These are phyloP conservation scores for Dione vanillae DNA, from an alignment of 2,888 invertebrate species.

Conservation along the genomic window DNA sequence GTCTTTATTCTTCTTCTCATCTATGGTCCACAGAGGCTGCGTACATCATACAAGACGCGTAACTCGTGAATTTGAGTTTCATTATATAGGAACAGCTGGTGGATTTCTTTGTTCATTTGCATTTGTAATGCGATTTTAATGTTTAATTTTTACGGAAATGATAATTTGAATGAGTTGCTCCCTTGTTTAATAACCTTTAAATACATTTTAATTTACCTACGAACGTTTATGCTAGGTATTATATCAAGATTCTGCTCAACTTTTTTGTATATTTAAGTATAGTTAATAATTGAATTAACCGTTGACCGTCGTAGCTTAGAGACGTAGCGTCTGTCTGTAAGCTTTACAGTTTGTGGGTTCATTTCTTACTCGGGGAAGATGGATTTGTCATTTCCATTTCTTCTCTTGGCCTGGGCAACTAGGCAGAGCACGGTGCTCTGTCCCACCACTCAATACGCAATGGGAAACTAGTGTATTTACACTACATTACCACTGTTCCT, in stretches of 20 bases:
- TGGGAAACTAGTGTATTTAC: no score
- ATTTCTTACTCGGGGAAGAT: no score
- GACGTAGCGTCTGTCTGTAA: no score
- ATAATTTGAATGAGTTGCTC: conserved; percentile 7
- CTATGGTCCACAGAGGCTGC: conserved; percentile 3
- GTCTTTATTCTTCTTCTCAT: not conserved
- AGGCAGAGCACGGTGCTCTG: no score
- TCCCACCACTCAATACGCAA: no score
- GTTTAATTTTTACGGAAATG: conserved; percentile 17
- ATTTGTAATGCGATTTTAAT: conserved; percentile 29
- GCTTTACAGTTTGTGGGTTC: no score
- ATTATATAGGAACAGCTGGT: conserved; percentile 20
- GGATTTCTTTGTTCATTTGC: conserved; percentile 33
- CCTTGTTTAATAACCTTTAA: conserved; percentile 27
- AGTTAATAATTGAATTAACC: no score
- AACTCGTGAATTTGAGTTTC: conserved; percentile 29
- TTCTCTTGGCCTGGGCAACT: no score
- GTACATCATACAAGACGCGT: conserved; percentile 31
- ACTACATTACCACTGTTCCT: no score
- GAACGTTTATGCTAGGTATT: not conserved
- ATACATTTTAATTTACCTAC: conserved; percentile 10
- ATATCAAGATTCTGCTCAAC: not conserved
- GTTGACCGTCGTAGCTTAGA: no score
- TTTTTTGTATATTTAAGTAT: no score
- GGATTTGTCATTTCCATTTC: no score